phyloP scores from a whole-genome alignment of 2,797 vertebrate genomes.

The Muscicapa striata region DNA sequence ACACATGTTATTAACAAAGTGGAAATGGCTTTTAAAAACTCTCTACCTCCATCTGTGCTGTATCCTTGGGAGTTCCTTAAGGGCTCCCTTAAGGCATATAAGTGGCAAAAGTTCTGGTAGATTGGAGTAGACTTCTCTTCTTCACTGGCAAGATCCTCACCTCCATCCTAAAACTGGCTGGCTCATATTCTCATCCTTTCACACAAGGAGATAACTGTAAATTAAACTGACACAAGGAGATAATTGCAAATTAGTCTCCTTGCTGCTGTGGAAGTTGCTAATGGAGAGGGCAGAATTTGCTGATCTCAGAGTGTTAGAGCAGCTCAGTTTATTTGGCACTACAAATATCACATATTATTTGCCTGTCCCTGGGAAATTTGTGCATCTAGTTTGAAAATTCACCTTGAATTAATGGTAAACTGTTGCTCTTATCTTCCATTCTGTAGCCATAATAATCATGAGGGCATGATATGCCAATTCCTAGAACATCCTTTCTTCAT shows the following conservation, averaged over 20 bases:
- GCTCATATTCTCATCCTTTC: background rate
- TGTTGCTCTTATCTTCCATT: background rate
- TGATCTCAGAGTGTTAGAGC: background rate
- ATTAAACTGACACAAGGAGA: background rate
- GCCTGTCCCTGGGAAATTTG: background rate
- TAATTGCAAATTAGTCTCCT: background rate
- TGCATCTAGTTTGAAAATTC: background rate
- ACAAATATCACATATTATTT: accelerated
- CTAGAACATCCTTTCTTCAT: background rate
- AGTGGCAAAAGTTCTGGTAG: background rate
- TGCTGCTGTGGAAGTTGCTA: background rate
- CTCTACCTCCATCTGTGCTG: background rate
- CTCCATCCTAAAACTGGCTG: background rate
- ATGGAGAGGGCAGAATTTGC: background rate
- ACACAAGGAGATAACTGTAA: background rate
- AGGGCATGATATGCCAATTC: background rate
- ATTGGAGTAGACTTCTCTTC: background rate
- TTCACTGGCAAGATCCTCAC: background rate
- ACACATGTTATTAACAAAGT: background rate
- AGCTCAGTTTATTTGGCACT: background rate
- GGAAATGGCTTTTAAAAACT: conserved; percentile 21
- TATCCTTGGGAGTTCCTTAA: background rate
- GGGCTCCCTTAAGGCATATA: background rate
- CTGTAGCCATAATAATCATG: background rate
- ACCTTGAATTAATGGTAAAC: background rate